Percentiles rank a stretch among this genome's conserved stretches.
Evolutionary conservation across 2,113 vertebrate genomes (phyloP).

Genomic region (Mobula birostris): DNA sequence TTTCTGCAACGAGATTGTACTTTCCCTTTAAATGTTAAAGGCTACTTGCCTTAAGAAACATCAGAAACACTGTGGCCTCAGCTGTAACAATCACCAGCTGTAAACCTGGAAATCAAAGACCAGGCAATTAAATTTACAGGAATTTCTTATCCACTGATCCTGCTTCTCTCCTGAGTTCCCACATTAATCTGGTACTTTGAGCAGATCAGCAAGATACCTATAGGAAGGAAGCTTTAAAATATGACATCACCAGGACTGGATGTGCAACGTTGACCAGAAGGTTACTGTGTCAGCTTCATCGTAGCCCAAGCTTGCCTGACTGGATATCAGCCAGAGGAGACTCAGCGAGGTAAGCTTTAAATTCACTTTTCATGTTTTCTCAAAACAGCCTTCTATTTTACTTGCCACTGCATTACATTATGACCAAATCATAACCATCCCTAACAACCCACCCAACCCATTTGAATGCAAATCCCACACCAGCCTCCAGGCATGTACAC

Average conservation of each 20-base stretch:
- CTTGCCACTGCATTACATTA: not conserved
- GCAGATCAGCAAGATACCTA: not conserved
- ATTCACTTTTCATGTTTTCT: not conserved
- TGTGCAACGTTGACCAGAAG: not conserved
- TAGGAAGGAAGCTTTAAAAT: not conserved
- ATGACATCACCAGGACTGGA: not conserved
- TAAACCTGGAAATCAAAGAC: not conserved
- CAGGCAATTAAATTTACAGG: not conserved
- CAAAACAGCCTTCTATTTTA: not conserved
- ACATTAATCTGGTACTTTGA: not conserved
- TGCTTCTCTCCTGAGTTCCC: not conserved
- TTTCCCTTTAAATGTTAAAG: not conserved
- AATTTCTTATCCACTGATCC: not conserved
- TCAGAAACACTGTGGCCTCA: not conserved
- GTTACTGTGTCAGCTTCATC: not conserved
- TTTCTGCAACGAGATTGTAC: not conserved
- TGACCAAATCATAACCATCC: not conserved
- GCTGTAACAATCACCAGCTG: not conserved
- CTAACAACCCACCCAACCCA: no score
- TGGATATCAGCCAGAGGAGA: not conserved
- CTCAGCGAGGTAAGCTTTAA: not conserved
- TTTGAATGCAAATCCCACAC: no score
- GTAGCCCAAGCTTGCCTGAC: not conserved
- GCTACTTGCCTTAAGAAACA: not conserved
- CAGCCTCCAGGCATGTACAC: no score